phyloP scores from a whole-genome alignment of 2,888 invertebrate genomes.

The Himalopsyche tibetana region DNA sequence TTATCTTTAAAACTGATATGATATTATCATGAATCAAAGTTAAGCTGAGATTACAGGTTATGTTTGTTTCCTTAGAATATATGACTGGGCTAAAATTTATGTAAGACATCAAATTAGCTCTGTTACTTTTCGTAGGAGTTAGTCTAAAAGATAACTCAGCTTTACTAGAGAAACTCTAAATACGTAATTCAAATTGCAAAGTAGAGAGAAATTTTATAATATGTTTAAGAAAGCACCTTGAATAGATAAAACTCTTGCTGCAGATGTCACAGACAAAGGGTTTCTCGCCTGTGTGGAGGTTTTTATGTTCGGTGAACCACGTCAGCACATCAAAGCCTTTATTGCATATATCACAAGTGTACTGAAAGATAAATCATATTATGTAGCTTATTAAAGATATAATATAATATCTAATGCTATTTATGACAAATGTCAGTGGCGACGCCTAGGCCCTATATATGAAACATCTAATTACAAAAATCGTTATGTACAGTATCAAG shows the following conservation, averaged over 20 bases:
- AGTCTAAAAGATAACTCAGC: too few species aligned
- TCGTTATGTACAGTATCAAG: too few species aligned
- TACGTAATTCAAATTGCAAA: too few species aligned
- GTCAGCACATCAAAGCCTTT: slow-evolving; percentile 74
- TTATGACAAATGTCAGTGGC: not conserved
- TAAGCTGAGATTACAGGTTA: too few species aligned
- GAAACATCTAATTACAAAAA: too few species aligned
- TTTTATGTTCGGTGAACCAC: slow-evolving; percentile 74
- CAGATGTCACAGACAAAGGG: slow-evolving; percentile 74
- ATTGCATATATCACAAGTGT: slow-evolving; percentile 67
- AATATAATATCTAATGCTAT: not conserved
- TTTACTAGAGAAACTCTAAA: too few species aligned
- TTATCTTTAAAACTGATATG: not conserved
- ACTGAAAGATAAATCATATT: slow-evolving; percentile 66
- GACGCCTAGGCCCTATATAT: too few species aligned
- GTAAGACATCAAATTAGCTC: not conserved
- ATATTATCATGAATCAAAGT: too few species aligned
- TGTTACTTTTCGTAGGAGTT: not conserved
- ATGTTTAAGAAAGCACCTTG: slow-evolving; percentile 52
- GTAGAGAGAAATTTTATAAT: too few species aligned
- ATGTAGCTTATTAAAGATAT: not conserved
- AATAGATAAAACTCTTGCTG: slow-evolving; percentile 70
- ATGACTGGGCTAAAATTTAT: too few species aligned
- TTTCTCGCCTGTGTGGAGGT: slow-evolving; percentile 71
- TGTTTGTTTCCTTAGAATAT: too few species aligned